Base-by-base conservation (phyloP, 2,888 invertebrate genomes). In the Trisateles emortualis region DNA sequence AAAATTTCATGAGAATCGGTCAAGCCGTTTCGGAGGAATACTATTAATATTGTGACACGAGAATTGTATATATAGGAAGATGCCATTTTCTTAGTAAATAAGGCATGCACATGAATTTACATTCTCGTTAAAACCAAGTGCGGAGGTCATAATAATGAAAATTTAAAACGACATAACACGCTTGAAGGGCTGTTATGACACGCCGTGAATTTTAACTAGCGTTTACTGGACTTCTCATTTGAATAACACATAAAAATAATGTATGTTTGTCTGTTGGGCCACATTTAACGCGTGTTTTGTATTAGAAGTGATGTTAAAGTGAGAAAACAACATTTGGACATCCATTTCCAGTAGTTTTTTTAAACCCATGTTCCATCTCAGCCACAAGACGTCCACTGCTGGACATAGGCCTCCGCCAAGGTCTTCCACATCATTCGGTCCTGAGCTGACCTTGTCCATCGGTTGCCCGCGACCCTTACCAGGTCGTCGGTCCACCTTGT, bases 161-260 rank as follows among this genome's bases (percentile, higher is more conserved):
- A 57, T 52, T 54, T 58, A 49, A 39, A 54, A 49, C 44, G 38
- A 32, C 10, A 10, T 26, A 26, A 42, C 38, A 56, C 30, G 48
- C 43, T 10, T 39, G n/a, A 40, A 33, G 30, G 48, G 39, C 22
- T 39, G 13, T 54, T 53, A 65, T 22, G 29, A 45, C 45, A 24
- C 8, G 40, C 43, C 43, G 56, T 59, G 54, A 59, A 71, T 71
- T 58, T 66, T 60, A 67, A 68, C 57, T 51, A 42, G 48, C 50
- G 17, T 44, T 53, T 29, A 49, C 42, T 32, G 58, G 46, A 43
- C 59, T 29, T 35, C 52, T 50, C 49, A 54, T 63, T 70, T 63
- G 52, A 54, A 65, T 60, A 58, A 26, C 41, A 50, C 48, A 59
- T 58, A 50, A 68, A 68, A 63, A 63, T 66, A 68, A 65, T 65